These are phyloP conservation scores for Drosophila guanche DNA, from an alignment of 1,140 invertebrate species.

Conservation along the genomic window DNA sequence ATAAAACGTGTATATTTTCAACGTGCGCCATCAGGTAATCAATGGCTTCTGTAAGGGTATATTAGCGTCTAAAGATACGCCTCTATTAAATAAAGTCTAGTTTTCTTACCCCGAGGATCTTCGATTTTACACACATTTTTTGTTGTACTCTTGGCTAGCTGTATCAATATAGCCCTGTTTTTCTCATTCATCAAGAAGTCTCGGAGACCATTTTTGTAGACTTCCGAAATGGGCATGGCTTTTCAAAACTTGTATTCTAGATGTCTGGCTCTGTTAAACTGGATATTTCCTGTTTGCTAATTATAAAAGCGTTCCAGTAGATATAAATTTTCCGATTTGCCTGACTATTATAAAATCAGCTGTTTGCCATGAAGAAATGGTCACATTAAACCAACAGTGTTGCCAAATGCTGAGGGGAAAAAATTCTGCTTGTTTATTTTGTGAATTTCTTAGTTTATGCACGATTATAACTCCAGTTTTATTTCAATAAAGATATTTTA, in stretches of 20 bases:
- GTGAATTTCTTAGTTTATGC: too few species aligned
- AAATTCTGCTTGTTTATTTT: too few species aligned
- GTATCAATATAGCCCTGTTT: conserved; percentile 50
- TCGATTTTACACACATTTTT: conserved; percentile 57
- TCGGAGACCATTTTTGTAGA: conserved; percentile 43
- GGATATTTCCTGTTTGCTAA: too few species aligned
- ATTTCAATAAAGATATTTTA: too few species aligned
- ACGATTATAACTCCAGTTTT: too few species aligned
- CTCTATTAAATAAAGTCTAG: neutral
- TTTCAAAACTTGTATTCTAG: neutral
- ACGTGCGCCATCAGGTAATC: conserved; percentile 83
- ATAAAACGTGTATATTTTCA: conserved; percentile 74
- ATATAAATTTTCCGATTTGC: too few species aligned
- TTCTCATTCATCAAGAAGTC: conserved; percentile 58
- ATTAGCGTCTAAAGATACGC: neutral
- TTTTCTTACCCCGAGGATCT: conserved; percentile 45
- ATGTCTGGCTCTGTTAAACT: too few species aligned
- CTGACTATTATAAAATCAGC: too few species aligned
- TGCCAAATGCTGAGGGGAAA: too few species aligned
- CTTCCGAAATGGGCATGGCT: conserved; percentile 54
- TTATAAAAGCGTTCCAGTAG: too few species aligned
- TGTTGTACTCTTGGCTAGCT: conserved; percentile 58
- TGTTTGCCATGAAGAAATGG: too few species aligned
- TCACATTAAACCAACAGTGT: too few species aligned
- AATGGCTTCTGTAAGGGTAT: conserved; percentile 84